Percentiles rank a stretch among this genome's conserved stretches.
These are phyloP conservation scores for Salpingus planirostris DNA, from an alignment of 2,888 invertebrate species.

Conservation along the genomic window DNA sequence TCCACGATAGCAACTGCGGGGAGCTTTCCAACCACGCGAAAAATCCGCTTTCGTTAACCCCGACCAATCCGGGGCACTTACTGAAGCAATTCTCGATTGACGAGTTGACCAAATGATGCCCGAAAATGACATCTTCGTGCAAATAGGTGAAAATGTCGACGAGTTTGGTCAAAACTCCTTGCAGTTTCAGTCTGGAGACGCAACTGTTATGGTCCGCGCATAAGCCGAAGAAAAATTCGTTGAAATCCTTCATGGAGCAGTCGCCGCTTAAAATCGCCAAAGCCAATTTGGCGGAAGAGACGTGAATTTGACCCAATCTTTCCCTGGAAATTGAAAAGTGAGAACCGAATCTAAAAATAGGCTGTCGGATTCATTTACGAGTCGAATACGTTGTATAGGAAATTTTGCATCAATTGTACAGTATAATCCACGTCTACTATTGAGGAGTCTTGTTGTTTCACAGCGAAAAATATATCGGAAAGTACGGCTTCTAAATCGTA, in stretches of 20 bases:
- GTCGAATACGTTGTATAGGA: conserved; percentile 59
- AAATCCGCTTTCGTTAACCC: conserved; percentile 57
- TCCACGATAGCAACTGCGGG: conserved; percentile 55
- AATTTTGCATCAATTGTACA: conserved; percentile 56
- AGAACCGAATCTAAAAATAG: not conserved
- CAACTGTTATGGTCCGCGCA: conserved; percentile 69
- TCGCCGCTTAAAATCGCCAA: conserved; percentile 59
- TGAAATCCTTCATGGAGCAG: conserved; percentile 53
- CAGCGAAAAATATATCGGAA: conserved; percentile 65
- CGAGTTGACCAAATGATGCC: conserved; percentile 51
- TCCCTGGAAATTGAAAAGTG: conserved; percentile 4
- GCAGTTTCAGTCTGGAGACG: conserved; percentile 54
- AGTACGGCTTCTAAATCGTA: conserved; percentile 63
- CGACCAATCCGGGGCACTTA: conserved; percentile 63
- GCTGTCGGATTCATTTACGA: conserved; percentile 40
- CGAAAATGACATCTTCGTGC: conserved; percentile 54
- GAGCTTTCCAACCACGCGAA: conserved; percentile 60
- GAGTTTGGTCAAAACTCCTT: conserved; percentile 53
- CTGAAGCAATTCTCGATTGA: conserved; percentile 67
- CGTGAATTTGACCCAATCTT: conserved; percentile 44
- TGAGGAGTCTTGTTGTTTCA: conserved; percentile 55
- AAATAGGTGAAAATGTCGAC: conserved; percentile 53
- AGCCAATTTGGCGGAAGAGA: conserved; percentile 59
- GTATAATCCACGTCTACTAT: conserved; percentile 54
- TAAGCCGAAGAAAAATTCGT: conserved; percentile 59